Conservation (phyloP, 2,888 invertebrate species). For the Creontiades dilutus region DNA sequence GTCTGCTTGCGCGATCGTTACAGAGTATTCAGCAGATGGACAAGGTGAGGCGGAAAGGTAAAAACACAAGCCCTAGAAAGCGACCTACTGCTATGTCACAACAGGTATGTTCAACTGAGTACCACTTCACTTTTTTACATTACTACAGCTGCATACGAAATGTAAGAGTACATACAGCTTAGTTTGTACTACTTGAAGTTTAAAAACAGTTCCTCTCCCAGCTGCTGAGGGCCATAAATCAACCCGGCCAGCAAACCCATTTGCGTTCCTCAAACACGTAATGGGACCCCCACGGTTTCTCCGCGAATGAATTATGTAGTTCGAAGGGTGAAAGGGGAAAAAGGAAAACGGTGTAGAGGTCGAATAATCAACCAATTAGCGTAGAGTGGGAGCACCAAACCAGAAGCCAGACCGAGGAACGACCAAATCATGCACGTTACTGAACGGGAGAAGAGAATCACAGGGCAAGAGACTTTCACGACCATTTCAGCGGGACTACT, state of each 20-base stretch:
- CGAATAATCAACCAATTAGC: conserved; percentile 47
- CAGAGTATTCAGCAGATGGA: too few species aligned
- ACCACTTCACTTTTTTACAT: too few species aligned
- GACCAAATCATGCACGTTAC: conserved; percentile 23
- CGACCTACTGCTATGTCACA: too few species aligned
- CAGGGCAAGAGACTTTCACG: not conserved
- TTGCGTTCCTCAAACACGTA: conserved; percentile 33
- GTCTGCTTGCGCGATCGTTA: too few species aligned
- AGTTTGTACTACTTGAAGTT: too few species aligned
- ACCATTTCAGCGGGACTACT: not conserved
- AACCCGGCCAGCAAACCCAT: not conserved
- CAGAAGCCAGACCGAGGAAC: conserved; percentile 21
- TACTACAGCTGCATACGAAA: too few species aligned
- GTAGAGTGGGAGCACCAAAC: not conserved
- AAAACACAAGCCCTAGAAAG: too few species aligned
- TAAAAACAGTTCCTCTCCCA: too few species aligned
- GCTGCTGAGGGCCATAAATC: not conserved
- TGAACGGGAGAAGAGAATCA: conserved; percentile 11
- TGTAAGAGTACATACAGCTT: too few species aligned
- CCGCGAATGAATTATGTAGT: conserved; percentile 62
- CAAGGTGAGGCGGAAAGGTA: too few species aligned
- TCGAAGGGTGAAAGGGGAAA: conserved; percentile 53
- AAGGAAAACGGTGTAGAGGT: conserved; percentile 38
- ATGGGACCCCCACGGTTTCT: conserved; percentile 50
- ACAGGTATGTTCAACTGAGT: too few species aligned